Evolutionary conservation across 2,888 invertebrate species (phyloP).

Genomic region (Erynnis tages): DNA sequence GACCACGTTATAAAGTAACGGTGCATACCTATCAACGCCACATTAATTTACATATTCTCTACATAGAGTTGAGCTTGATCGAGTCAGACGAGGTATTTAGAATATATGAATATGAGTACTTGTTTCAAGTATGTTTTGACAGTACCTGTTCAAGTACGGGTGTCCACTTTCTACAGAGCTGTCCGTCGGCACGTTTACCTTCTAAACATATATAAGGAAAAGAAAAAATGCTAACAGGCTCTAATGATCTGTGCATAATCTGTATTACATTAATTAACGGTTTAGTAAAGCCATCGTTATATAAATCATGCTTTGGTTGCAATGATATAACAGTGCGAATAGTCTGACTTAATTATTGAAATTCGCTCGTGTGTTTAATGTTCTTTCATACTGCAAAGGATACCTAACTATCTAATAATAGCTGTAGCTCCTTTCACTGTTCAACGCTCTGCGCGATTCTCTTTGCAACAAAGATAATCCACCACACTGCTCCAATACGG

Average conservation of each 20-base stretch:
- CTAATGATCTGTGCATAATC: slow-evolving; percentile 4
- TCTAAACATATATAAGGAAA: slow-evolving; percentile 19
- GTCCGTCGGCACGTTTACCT: slow-evolving; percentile 12
- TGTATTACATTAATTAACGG: slow-evolving; percentile 12
- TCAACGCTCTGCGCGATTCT: too few relatives aligned
- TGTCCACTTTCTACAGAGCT: slow-evolving; percentile 21
- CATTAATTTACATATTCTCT: slow-evolving; percentile 23
- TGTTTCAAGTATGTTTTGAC: slow-evolving; percentile 25
- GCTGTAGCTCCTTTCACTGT: too few relatives aligned
- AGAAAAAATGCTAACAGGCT: slow-evolving; percentile 9
- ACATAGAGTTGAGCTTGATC: slow-evolving; percentile 19
- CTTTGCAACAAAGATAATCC: too few relatives aligned
- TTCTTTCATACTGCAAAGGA: too few relatives aligned
- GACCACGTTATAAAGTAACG: slow-evolving; percentile 12
- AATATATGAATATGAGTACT: slow-evolving; percentile 27
- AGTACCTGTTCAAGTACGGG: slow-evolving; percentile 21
- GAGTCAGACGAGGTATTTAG: slow-evolving; percentile 25
- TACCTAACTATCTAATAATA: too few relatives aligned
- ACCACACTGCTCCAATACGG: too few relatives aligned
- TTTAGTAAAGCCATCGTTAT: slow-evolving; percentile 9
- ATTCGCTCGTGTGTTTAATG: too few relatives aligned
- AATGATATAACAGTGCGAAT: slow-evolving; percentile 5
- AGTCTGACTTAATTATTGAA: too few relatives aligned
- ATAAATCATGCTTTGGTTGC: slow-evolving; percentile 5
- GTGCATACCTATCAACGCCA: not conserved